A percentile compares a stretch with the other conserved stretches of the same genome.
phyloP scores from a whole-genome alignment of 2,113 vertebrate species.

The Coregonus clupeaformis region DNA sequence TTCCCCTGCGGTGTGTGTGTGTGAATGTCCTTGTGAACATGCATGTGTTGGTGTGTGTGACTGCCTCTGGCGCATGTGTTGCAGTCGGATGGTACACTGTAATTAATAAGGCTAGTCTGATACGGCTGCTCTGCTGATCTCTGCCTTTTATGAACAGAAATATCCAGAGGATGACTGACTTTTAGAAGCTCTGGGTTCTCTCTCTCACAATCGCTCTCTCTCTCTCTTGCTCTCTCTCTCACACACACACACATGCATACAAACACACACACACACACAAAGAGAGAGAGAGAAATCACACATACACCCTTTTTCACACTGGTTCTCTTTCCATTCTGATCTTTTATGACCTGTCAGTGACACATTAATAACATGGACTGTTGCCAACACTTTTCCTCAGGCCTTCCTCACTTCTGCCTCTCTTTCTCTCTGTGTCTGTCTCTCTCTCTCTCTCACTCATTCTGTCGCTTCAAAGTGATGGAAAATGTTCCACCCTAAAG shows the following conservation, averaged over 20 bases:
- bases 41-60: not conserved
- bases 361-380: slow-evolving; percentile 31
- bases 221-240: not conserved
- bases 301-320: not conserved
- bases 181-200: slow-evolving; percentile 8
- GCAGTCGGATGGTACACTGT: not conserved
- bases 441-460: slow-evolving; percentile 14
- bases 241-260: not conserved
- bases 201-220: not conserved
- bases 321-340: not conserved
- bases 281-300: not conserved
- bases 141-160: not conserved
- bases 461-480: slow-evolving; percentile 33
- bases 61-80: not conserved
- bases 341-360: slow-evolving; percentile 36
- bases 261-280: not conserved
- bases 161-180: too few relatives aligned
- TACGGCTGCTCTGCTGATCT: not conserved
- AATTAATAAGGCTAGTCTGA: slow-evolving; percentile 12
- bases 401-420: slow-evolving; percentile 8
- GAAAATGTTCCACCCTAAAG: slow-evolving; percentile 38
- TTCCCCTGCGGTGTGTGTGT: not conserved
- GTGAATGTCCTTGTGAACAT: not conserved
- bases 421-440: not conserved
- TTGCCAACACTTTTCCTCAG: slow-evolving; percentile 32